Evolutionary conservation across 2,888 invertebrate genomes (phyloP), one percentile per base, ranked within the genome.

Genomic region (Dendrolimus houi): DNA sequence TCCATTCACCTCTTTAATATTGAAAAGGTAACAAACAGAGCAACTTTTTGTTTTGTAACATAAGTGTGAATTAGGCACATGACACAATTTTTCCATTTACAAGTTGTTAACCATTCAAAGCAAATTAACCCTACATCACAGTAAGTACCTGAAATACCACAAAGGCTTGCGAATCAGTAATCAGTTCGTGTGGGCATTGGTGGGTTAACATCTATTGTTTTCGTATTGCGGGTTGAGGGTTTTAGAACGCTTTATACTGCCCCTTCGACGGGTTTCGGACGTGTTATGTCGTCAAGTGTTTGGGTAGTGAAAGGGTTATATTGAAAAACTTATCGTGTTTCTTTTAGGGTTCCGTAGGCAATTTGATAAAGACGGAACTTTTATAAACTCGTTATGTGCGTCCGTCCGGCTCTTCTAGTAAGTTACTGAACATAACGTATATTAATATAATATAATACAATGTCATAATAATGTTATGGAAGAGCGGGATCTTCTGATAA

Each of bases 71-170:
- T 29, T 29, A 29, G 29, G 6, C 29, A 29, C 29, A 29, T 3
- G 29, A 29, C 29, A 29, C 29, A 29, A 29, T 29, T 29, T 62
- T 59, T 59, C 17, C 52, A 58, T 55, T 59, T 1, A 56, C 55
- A 53, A 53, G 59, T 59, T 57, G 47, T 57, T 41, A 55, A 40
- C 57, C 61, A 64, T 66, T 62, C 60, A 54, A 52, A 6, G 55
- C 47, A 47, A 47, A 47, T 47, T 47, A 47, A 47, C 47, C 29
- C 29, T 29, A 29, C 29, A 29, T 47, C 12, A 47, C 47, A 10
- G 47, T 47, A 9, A 47, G 47, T 47, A 3, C 29, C 29, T 29
- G 29, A 29, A 12, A 53, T 41, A 60, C 67, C 62, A 62, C 66
- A 69, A 60, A 47, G 12, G 47, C 47, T 47, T 47, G 8, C 6